These are phyloP conservation scores for Labroides dimidiatus DNA, from an alignment of 2,797 vertebrate genomes.

Conservation along the genomic window DNA sequence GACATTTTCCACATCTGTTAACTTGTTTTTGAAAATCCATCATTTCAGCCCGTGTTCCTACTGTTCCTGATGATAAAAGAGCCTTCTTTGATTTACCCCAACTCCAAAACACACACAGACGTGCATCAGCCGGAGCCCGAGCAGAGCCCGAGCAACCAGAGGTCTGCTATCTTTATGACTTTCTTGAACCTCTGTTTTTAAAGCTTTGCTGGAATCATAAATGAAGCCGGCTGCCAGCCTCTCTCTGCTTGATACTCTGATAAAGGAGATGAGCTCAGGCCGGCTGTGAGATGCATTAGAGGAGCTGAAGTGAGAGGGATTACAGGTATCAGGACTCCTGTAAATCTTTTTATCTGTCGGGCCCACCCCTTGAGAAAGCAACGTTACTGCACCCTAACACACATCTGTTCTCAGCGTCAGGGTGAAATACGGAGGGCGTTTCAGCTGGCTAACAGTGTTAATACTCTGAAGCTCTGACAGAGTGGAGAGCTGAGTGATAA, in stretches of 20 bases:
- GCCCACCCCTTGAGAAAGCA: conserved; percentile 29
- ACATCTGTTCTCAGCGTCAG: conserved; percentile 38
- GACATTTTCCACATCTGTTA: conserved; percentile 66
- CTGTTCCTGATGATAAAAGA: conserved; percentile 41
- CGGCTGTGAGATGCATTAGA: conserved; percentile 36
- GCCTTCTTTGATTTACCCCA: conserved; percentile 27
- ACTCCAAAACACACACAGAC: conserved; percentile 25
- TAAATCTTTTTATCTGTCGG: conserved; percentile 63
- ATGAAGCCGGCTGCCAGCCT: conserved; percentile 34
- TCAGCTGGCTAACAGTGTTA: conserved; percentile 23
- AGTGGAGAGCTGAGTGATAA: neutral
- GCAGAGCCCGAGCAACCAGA: conserved; percentile 43
- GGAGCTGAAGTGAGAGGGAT: conserved; percentile 54
- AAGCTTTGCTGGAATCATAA: conserved; percentile 34
- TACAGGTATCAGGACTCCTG: conserved; percentile 59
- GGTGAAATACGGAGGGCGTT: conserved; percentile 1
- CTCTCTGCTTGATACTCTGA: conserved; percentile 58
- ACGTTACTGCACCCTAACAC: conserved; percentile 45
- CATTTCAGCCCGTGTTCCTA: conserved; percentile 14
- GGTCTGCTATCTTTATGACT: conserved; percentile 52
- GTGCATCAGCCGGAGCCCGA: conserved; percentile 35
- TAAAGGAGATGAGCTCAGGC: conserved; percentile 54
- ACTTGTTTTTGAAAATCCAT: conserved; percentile 32
- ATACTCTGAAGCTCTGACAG: neutral
- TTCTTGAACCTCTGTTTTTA: conserved; percentile 43